Base-by-base conservation (phyloP, 2,113 vertebrate species). In the Chiloscyllium plagiosum region DNA sequence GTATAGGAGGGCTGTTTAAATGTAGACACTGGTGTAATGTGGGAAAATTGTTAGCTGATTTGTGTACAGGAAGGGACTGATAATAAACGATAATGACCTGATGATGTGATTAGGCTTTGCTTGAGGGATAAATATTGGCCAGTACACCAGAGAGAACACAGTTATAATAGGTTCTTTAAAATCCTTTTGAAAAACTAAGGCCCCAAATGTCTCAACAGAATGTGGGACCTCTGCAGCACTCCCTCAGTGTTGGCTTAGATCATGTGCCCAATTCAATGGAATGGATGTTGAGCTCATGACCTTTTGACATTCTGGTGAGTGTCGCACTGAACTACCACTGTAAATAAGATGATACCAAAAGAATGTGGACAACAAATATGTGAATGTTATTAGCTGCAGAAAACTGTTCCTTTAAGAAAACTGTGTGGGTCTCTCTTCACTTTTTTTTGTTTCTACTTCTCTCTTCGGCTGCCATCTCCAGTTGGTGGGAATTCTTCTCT, bases 401-500 rank as follows among this genome's bases (percentile, higher is more conserved):
- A 24, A 24, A 33, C 24, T 37, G 86, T 12, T 61, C 50, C 12
- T 90, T 65, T n/a, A 61, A 61, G 56, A 24, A 90, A n/a, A n/a
- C 56, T 92, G 89, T 56, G 26, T 92, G 76, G n/a, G 76, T 52
- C 5, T 56, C 86, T 89, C 6, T 56, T 50, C 26, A 42, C 26
- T 22, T 96, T 24, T 65, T 95, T 95, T 7, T 61, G 56, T 61
- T 56, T 50, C 83, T 87, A 76, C 72, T 96, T 80, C 78, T 96
- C 56, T 69, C 61, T 33, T 68, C 65, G 33, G 33, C 78, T 76
- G 19, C 95, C 47, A n/a, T 50, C 24, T 65, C 65, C 98, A 99
- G 99, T 97, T 99, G 96, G 98, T 99, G 47, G 99, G 98, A 95
- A 99, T 99, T 96, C 96, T 99, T 95, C 97, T 99, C 95, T 99